These are phyloP conservation scores for Scortum barcoo DNA, from an alignment of 2,113 vertebrate species.

Conservation along the genomic window DNA sequence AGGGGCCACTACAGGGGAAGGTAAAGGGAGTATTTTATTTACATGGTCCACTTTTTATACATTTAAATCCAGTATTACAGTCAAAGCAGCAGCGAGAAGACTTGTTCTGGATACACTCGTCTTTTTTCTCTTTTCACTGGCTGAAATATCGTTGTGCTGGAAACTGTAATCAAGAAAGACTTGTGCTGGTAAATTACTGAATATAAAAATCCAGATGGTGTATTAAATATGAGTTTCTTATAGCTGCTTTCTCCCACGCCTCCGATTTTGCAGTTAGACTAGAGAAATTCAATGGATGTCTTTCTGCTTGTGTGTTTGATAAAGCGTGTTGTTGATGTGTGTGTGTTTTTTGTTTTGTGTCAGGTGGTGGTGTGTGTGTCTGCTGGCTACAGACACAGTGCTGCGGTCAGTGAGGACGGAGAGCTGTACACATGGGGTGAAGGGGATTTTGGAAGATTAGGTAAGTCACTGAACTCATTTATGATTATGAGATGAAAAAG, in stretches of 20 bases:
- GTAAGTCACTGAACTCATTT: slow-evolving; percentile 50
- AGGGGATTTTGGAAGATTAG: slow-evolving; percentile 87
- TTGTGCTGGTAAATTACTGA: not conserved
- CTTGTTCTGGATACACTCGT: not conserved
- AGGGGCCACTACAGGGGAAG: slow-evolving; percentile 87
- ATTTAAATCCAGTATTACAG: not conserved
- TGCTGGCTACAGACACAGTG: slow-evolving; percentile 89
- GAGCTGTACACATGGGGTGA: slow-evolving; percentile 89
- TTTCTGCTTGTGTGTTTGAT: not conserved
- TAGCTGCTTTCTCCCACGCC: not conserved
- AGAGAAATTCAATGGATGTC: not conserved
- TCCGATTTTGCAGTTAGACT: not conserved
- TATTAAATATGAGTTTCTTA: not conserved
- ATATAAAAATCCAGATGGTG: not conserved
- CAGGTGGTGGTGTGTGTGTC: slow-evolving; percentile 89
- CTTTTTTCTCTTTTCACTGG: not conserved
- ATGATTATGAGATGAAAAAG: not conserved
- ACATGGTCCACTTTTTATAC: not conserved
- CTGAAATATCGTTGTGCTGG: not conserved
- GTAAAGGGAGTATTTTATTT: slow-evolving; percentile 60
- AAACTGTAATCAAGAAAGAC: not conserved
- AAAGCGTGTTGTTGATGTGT: not conserved
- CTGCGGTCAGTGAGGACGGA: slow-evolving; percentile 87
- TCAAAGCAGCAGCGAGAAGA: not conserved
- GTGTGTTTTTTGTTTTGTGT: not conserved